Evolutionary conservation across 2,888 invertebrate genomes (phyloP).

Genomic region (Eilema sororculum): DNA sequence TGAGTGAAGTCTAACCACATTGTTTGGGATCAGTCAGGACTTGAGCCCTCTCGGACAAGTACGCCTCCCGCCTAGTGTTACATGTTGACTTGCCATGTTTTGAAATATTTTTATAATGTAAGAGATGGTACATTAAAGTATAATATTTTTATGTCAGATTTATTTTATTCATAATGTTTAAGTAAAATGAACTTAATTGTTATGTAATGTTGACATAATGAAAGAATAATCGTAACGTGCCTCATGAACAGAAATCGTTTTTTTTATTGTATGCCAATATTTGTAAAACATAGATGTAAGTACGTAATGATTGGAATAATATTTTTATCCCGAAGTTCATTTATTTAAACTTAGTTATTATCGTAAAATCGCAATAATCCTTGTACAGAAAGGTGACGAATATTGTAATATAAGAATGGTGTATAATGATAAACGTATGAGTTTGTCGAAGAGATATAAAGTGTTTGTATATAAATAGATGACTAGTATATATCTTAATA

Average conservation of each 20-base stretch:
- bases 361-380: constrained; percentile 53
- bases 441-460: constrained; percentile 48
- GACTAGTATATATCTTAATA: constrained; percentile 41
- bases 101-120: constrained; percentile 57
- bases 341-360: constrained; percentile 52
- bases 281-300: constrained; percentile 56
- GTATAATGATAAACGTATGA: constrained; percentile 41
- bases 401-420: constrained; percentile 41
- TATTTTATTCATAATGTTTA: constrained; percentile 59
- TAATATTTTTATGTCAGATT: constrained; percentile 60
- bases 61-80: constrained; percentile 38
- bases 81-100: constrained; percentile 63
- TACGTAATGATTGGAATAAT: constrained; percentile 57
- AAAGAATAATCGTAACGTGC: constrained; percentile 61
- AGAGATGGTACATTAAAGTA: constrained; percentile 59
- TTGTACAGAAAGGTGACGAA: constrained; percentile 56
- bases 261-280: constrained; percentile 68
- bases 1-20: constrained; percentile 11
- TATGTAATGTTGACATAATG: constrained; percentile 58
- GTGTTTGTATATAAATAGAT: constrained; percentile 58
- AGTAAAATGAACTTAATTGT: constrained; percentile 54
- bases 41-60: constrained; percentile 11
- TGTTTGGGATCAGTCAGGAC: background rate
- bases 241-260: constrained; percentile 65
- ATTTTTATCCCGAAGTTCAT: constrained; percentile 44